Base-by-base conservation (phyloP, 1,140 invertebrate species). In the Cotesia chilonis region DNA sequence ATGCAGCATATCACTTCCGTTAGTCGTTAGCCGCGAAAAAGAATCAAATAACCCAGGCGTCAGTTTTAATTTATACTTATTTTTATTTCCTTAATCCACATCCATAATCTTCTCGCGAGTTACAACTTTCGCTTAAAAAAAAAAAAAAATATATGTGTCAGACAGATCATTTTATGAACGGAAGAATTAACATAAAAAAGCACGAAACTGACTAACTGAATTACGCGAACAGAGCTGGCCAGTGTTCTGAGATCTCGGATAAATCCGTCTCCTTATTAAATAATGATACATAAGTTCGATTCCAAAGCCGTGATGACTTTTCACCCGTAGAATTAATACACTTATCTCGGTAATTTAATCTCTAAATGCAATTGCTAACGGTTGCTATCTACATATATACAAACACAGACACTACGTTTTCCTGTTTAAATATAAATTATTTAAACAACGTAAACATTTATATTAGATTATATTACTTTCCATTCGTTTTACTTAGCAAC, bases 331-430 rank as follows among this genome's bases (percentile, higher is more conserved):
- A 72, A 68, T 68, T 72, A 47, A 47, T 61, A 38, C 12, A 61
- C 35, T 74, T 76, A 76, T 76, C 75, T 70, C 28, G 68, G 70
- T 71, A 69, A 80, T 78, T 80, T 69, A 68, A 77, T 75, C 74
- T 51, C 36, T 55, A 55, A 36, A 35, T 57, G 65, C 12, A 75
- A 73, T 75, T 73, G 38, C 61, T 55, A 71, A 73, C 71, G 57
- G 65, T 73, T 73, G 71, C 68, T 7, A 14, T 9, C 17, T 36
- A 51, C 38, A 47, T 35, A 47, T 35, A 10, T 36, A 63, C 36
- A 61, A 5, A 59, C 14, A 59, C 14, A 17, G 28, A 28, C 6
- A 47, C 10, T 47, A 47, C 41, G 3, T 47, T 6, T 7, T 47
- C 28, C 28, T 28, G 1, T 1, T 28, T 28, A 28, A 28, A 28